Conservation (phyloP, 1,140 invertebrate genomes). For the Chironomus striatipennis region DNA sequence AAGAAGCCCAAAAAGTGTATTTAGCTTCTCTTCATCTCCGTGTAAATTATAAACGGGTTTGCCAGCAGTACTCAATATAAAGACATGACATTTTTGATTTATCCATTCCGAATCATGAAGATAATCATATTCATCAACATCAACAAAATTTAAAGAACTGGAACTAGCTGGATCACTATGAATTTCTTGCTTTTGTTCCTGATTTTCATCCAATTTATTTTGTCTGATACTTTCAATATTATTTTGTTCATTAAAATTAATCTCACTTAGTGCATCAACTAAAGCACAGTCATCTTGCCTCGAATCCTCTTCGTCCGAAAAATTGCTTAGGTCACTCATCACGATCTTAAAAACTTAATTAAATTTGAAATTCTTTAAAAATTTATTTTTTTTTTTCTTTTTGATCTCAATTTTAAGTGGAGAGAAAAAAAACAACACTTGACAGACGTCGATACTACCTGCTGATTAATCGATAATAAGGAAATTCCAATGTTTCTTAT, state of each 20-base stretch:
- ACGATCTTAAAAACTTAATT: neutral
- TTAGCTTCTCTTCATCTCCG: slow-evolving; percentile 89
- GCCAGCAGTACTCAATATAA: slow-evolving; percentile 88
- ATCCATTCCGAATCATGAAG: slow-evolving; percentile 61
- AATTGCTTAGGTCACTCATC: slow-evolving; percentile 1
- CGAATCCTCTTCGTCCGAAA: neutral
- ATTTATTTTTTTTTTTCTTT: neutral
- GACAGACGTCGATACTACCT: no score
- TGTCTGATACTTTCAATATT: slow-evolving; percentile 1
- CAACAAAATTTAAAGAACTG: slow-evolving; percentile 26
- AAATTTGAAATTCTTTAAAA: neutral
- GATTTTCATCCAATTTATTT: neutral
- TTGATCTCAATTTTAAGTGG: neutral
- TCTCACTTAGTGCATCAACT: slow-evolving; percentile 1
- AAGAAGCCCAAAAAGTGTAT: slow-evolving; percentile 90
- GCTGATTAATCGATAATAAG: no score
- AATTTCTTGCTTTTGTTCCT: neutral
- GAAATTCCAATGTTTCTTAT: neutral
- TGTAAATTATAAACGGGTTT: slow-evolving; percentile 95
- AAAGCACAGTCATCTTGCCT: slow-evolving; percentile 6
- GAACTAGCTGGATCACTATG: neutral
- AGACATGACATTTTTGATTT: slow-evolving; percentile 81
- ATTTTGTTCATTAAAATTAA: slow-evolving; percentile 8
- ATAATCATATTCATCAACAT: slow-evolving; percentile 43
- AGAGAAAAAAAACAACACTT: neutral